A percentile compares a stretch with the other conserved stretches of the same genome.
phyloP scores from a whole-genome alignment of 2,113 vertebrate genomes.

The Desmodus rotundus region DNA sequence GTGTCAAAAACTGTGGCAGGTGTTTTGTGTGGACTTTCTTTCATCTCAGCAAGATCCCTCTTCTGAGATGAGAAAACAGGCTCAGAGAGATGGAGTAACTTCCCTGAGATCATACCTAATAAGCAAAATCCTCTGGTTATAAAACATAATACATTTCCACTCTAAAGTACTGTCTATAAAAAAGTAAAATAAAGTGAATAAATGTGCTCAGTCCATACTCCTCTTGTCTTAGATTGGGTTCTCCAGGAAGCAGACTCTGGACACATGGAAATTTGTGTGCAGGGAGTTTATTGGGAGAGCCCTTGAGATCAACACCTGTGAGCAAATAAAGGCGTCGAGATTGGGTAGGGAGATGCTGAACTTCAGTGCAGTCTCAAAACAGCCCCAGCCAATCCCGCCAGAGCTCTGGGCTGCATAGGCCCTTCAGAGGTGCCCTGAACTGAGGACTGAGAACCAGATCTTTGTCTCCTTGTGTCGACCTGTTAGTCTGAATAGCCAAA shows the following conservation, averaged over 20 bases:
- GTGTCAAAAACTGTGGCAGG: not conserved
- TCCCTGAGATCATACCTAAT: not conserved
- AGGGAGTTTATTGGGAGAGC: not conserved
- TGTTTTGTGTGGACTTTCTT: not conserved
- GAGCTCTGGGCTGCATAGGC: not conserved
- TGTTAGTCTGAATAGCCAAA: not conserved
- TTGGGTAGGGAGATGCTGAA: not conserved
- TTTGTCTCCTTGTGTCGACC: not conserved
- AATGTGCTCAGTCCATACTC: not conserved
- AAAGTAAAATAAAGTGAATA: not conserved
- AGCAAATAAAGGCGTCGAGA: not conserved
- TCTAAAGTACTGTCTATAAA: not conserved
- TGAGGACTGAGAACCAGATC: not conserved
- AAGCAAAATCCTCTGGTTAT: not conserved
- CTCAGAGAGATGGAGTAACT: not conserved
- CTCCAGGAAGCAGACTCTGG: not conserved
- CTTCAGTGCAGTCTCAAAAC: not conserved
- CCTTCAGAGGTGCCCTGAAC: not conserved
- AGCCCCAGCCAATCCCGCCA: not conserved
- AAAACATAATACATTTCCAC: not conserved
- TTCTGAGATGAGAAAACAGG: not conserved
- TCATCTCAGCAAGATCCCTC: not conserved
- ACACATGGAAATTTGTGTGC: not conserved
- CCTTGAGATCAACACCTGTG: not conserved
- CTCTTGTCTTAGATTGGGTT: not conserved